phyloP scores from a whole-genome alignment of 2,797 vertebrate genomes.

The Vipera latastei region DNA sequence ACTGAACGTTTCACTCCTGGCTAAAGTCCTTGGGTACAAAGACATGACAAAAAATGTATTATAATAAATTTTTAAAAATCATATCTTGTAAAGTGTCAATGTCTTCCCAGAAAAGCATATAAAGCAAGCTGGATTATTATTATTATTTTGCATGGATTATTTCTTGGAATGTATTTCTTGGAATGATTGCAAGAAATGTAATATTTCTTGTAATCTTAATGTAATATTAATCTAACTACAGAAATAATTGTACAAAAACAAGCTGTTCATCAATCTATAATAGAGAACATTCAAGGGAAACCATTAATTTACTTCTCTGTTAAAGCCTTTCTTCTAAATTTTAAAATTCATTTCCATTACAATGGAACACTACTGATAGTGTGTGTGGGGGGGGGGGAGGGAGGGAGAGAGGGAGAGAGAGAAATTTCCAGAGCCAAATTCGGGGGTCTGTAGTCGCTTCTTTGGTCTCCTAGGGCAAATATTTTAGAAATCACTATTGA shows the following conservation, averaged over 20 bases:
- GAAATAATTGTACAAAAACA: constrained; percentile 13
- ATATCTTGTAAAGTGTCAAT: not conserved
- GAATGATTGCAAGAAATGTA: not conserved
- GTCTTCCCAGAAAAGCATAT: not conserved
- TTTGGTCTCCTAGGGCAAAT: not conserved
- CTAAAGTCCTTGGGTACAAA: not conserved
- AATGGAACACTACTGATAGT: not conserved
- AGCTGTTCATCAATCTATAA: not conserved
- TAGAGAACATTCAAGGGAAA: not conserved
- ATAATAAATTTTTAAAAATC: not conserved
- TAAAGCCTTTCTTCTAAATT: not conserved
- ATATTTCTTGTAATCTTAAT: not conserved
- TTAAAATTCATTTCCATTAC: not conserved
- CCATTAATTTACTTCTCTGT: not conserved
- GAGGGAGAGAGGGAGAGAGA: not conserved
- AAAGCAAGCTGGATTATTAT: not conserved
- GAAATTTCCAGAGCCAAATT: not conserved
- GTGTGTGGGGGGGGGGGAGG: not conserved
- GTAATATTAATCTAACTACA: not conserved
- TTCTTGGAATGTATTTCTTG: not conserved
- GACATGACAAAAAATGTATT: not conserved
- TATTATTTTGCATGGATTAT: not conserved
- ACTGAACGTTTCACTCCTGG: not conserved
- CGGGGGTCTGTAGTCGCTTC: not conserved
- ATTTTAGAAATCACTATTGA: not conserved